Conservation (phyloP, 1,140 invertebrate genomes). For the Drosophila triauraria region DNA sequence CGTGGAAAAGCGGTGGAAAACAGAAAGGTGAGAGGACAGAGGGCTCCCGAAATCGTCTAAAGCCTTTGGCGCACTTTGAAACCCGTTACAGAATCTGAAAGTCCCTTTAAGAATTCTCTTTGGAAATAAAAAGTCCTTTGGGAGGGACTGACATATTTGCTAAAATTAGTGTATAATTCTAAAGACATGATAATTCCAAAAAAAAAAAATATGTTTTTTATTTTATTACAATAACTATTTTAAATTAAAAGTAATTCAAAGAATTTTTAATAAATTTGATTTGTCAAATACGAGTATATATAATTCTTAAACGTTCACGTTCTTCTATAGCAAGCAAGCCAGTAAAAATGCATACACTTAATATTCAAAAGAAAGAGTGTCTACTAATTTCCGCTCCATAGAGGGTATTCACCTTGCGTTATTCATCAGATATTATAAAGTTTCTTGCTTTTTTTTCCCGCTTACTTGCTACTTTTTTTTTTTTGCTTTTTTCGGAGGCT, state of each 20-base stretch:
- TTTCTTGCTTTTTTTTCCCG: constrained; percentile 22
- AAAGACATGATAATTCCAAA: neutral
- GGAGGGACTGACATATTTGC: no score
- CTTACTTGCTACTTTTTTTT: constrained; percentile 37
- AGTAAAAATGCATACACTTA: no score
- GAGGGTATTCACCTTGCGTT: constrained; percentile 16
- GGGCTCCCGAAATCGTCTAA: constrained; percentile 35
- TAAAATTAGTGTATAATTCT: no score
- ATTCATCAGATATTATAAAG: constrained; percentile 18
- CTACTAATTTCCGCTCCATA: neutral
- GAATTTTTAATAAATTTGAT: no score
- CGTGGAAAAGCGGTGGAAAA: constrained; percentile 38
- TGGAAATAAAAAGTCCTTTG: constrained; percentile 5
- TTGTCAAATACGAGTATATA: no score
- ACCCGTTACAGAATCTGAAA: constrained; percentile 15
- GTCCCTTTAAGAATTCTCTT: constrained; percentile 6
- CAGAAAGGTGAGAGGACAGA: constrained; percentile 23
- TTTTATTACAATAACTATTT: no score
- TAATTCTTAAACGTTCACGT: no score
- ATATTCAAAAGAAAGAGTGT: no score
- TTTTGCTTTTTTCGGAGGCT: constrained; percentile 39
- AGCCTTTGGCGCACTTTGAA: constrained; percentile 61
- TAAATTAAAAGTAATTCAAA: no score
- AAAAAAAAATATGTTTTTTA: no score
- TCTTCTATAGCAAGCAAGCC: no score